Percentiles rank a stretch among this genome's conserved stretches.
Conservation (phyloP, 2,888 invertebrate species). For the Campaea margaritaria region DNA sequence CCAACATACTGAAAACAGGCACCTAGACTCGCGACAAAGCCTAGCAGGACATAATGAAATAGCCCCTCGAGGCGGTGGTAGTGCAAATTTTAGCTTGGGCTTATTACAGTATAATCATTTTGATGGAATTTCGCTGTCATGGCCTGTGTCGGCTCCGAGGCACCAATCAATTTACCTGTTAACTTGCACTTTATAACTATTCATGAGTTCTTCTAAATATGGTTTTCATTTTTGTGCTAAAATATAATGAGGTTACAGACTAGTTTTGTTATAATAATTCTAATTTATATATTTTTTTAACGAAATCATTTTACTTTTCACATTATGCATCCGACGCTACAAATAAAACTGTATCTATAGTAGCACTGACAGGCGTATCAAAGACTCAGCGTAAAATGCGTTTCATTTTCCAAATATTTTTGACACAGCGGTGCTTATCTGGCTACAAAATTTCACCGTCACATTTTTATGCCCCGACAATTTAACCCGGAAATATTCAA, state of each 20-base stretch:
- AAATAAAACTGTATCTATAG: no score
- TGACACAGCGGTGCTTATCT: conserved; percentile 17
- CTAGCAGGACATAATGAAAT: conserved; percentile 60
- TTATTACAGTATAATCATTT: conserved; percentile 64
- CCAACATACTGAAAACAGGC: conserved; percentile 5
- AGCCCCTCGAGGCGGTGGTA: conserved; percentile 58
- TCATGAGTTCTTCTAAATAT: no score
- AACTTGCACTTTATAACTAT: background rate
- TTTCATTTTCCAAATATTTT: background rate
- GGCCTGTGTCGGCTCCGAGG: conserved; percentile 42
- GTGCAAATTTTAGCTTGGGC: conserved; percentile 64
- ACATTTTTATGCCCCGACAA: conserved; percentile 36
- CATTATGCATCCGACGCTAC: no score
- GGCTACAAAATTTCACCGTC: conserved; percentile 17
- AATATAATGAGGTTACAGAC: no score
- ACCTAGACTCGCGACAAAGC: conserved; percentile 44
- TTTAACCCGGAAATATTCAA: conserved; percentile 17
- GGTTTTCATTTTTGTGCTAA: no score
- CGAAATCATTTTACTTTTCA: no score
- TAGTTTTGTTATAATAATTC: no score
- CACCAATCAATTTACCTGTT: conserved; percentile 6
- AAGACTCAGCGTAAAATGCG: no score
- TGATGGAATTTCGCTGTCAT: conserved; percentile 75
- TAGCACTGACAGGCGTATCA: no score
- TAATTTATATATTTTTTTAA: no score